A percentile compares a stretch with the other conserved stretches of the same genome.
Evolutionary conservation across 2,113 vertebrate genomes (phyloP).

Genomic region (Corvus hawaiiensis): DNA sequence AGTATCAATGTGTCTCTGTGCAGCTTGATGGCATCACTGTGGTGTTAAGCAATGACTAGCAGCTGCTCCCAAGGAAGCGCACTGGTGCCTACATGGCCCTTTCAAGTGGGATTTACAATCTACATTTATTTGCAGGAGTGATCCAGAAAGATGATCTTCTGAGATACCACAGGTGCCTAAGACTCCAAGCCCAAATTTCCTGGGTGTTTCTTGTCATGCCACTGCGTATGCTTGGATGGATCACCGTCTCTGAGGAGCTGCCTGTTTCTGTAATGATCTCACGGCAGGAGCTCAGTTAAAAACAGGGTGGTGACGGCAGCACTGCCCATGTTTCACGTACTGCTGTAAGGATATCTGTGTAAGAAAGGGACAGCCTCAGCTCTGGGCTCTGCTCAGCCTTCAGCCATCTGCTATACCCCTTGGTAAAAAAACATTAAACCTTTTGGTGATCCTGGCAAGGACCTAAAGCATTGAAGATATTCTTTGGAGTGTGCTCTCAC

Average conservation of each 20-base stretch:
- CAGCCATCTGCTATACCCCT: background rate
- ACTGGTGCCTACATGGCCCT: fast-evolving
- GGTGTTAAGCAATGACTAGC: background rate
- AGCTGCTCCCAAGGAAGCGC: background rate
- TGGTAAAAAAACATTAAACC: background rate
- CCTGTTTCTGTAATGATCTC: background rate
- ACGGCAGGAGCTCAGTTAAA: background rate
- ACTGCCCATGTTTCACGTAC: background rate
- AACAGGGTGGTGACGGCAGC: background rate
- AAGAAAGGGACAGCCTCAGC: background rate
- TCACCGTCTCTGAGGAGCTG: background rate
- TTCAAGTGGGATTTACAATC: background rate
- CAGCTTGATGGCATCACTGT: background rate
- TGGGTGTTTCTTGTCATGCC: background rate
- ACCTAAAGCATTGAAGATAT: background rate
- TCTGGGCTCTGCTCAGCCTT: background rate
- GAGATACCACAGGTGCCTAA: background rate
- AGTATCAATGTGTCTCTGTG: background rate
- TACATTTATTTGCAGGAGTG: background rate
- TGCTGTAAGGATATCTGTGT: background rate
- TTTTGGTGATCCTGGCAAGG: background rate
- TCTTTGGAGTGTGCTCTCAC: background rate
- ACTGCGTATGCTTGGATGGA: fast-evolving
- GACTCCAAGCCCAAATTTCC: background rate
- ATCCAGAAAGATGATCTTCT: background rate